phyloP scores from a whole-genome alignment of 2,888 invertebrate genomes.

The Carabus problematicus region DNA sequence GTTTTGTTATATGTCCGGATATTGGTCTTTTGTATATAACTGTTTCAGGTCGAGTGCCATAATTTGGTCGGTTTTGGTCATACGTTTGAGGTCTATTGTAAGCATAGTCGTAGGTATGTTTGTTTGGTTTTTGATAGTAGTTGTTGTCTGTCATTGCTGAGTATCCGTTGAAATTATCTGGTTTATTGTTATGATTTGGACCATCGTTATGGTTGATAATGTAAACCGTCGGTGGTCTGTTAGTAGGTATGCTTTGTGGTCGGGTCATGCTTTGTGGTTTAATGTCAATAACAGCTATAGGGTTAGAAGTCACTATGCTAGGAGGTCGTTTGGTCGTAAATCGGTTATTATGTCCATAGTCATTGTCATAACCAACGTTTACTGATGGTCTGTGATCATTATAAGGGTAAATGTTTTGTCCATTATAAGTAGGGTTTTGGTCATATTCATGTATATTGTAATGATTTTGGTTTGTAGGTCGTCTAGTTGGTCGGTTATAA shows the following conservation, averaged over 20 bases:
- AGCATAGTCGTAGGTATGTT: conserved; percentile 25
- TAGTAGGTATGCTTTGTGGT: conserved; percentile 20
- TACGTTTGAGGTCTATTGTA: not conserved
- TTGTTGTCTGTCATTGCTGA: conserved; percentile 1
- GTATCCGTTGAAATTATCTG: not conserved
- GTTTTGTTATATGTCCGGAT: conserved; percentile 33
- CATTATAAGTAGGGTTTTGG: not conserved
- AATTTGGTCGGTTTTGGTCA: conserved; percentile 6
- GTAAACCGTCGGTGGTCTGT: conserved; percentile 26
- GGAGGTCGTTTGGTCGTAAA: conserved; percentile 16
- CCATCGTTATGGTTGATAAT: not conserved
- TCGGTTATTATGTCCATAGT: conserved; percentile 23
- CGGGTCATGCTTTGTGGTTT: conserved; percentile 14
- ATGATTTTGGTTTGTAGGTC: conserved; percentile 15
- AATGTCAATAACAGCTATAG: conserved; percentile 33
- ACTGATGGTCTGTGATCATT: not conserved
- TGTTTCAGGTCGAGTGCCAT: conserved; percentile 23
- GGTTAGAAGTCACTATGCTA: conserved; percentile 8
- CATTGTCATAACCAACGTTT: conserved; percentile 16
- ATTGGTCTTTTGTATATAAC: conserved; percentile 33
- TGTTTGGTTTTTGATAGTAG: conserved; percentile 9
- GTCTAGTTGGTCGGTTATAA: conserved; percentile 12
- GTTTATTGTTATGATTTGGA: conserved; percentile 4
- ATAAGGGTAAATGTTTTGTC: conserved; percentile 17
- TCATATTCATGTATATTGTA: conserved; percentile 22